A percentile compares a stretch with the other conserved stretches of the same genome.
Evolutionary conservation across 2,113 vertebrate species (phyloP).

Genomic region (Oplegnathus fasciatus): DNA sequence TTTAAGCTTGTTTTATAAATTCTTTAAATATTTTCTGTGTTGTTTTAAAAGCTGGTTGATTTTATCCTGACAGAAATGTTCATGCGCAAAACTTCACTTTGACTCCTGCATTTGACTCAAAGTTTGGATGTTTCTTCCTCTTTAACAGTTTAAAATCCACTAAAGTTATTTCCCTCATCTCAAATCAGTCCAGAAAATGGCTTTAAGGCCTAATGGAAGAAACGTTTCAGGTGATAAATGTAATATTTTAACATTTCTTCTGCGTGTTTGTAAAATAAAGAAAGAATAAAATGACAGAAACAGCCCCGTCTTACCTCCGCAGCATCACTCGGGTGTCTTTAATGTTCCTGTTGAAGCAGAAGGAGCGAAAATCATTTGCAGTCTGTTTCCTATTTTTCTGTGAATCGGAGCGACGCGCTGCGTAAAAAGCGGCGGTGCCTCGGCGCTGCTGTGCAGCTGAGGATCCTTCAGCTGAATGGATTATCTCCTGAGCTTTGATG

Average conservation of each 20-base stretch:
- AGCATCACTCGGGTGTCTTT: neutral
- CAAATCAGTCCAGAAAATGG: neutral
- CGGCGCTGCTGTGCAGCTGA: slow-evolving; percentile 57
- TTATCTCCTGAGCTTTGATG: slow-evolving; percentile 80
- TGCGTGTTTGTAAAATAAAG: neutral
- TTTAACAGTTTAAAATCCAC: neutral
- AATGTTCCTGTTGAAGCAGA: slow-evolving; percentile 10
- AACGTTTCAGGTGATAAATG: neutral
- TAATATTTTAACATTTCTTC: neutral
- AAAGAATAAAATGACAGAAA: neutral
- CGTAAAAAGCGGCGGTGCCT: slow-evolving; percentile 51
- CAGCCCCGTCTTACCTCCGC: slow-evolving; percentile 63
- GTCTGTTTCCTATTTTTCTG: slow-evolving; percentile 34
- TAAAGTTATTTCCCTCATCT: neutral
- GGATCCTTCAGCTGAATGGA: slow-evolving; percentile 73
- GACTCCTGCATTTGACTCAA: slow-evolving; percentile 1
- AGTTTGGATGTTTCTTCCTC: neutral
- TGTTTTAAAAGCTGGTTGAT: neutral
- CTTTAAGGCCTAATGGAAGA: neutral
- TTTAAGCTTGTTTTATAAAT: neutral
- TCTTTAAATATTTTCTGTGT: neutral
- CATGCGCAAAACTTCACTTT: slow-evolving; percentile 30
- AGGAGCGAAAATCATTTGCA: slow-evolving; percentile 30
- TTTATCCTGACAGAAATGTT: neutral
- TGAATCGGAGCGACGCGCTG: slow-evolving; percentile 46